Conservation (phyloP, 2,888 invertebrate species). For the Ecdyonurus torrentis region DNA sequence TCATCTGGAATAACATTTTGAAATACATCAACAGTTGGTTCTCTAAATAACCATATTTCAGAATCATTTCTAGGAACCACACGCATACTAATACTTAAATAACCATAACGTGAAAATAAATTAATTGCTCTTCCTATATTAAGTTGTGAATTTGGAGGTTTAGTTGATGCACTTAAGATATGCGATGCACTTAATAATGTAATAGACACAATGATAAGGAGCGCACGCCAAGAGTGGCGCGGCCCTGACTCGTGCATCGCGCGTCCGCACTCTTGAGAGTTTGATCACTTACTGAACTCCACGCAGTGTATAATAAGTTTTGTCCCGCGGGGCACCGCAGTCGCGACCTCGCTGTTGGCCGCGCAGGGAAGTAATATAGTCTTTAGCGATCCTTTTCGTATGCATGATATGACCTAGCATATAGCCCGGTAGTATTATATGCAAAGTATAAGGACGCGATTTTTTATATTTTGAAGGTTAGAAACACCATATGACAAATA, state of each 20-base stretch:
- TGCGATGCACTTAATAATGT: neutral
- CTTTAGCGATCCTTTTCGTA: neutral
- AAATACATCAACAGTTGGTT: slow-evolving; percentile 22
- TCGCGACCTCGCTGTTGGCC: neutral
- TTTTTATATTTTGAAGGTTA: neutral
- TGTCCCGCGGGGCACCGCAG: neutral
- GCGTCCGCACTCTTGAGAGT: neutral
- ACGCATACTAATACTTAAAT: slow-evolving; percentile 67
- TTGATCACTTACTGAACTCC: neutral
- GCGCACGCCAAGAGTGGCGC: neutral
- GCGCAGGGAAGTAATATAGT: neutral
- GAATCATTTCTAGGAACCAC: slow-evolving; percentile 67
- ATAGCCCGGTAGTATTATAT: neutral
- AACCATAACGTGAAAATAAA: slow-evolving; percentile 60
- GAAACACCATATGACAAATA: neutral
- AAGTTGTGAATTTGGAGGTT: neutral
- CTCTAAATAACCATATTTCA: slow-evolving; percentile 26
- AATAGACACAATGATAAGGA: neutral
- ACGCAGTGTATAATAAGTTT: too few relatives aligned
- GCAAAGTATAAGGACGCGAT: neutral
- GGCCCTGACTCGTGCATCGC: neutral
- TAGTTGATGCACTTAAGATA: too few relatives aligned
- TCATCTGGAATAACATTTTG: slow-evolving; percentile 19
- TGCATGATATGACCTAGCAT: neutral
- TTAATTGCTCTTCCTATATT: slow-evolving; percentile 58